A percentile compares a stretch with the other conserved stretches of the same genome.
These are phyloP conservation scores for Drosophila eugracilis DNA, from an alignment of 1,140 invertebrate species.

Conservation along the genomic window DNA sequence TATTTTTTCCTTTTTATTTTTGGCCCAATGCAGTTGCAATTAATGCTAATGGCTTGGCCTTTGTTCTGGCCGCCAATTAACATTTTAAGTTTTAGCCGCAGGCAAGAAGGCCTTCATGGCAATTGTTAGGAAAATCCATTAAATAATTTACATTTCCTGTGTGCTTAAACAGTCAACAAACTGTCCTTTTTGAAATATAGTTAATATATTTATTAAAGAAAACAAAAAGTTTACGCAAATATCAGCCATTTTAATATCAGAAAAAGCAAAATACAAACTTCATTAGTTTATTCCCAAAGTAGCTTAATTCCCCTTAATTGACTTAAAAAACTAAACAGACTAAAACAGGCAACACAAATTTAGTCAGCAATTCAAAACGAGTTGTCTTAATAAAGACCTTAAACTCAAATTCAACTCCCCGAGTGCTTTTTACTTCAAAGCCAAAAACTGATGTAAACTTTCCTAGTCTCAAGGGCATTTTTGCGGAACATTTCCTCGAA, in stretches of 20 bases:
- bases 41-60: constrained; percentile 10
- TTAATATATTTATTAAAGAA: neutral
- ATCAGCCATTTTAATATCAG: neutral
- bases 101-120: neutral
- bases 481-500: constrained; percentile 2
- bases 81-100: neutral
- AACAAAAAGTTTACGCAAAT: neutral
- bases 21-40: constrained; percentile 3
- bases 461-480: constrained; percentile 1
- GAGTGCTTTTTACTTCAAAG: constrained; percentile 25
- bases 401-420: neutral
- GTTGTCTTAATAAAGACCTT: neutral
- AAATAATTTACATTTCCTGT: constrained; percentile 14
- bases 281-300: neutral
- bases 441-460: constrained; percentile 8
- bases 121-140: constrained; percentile 38
- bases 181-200: no score
- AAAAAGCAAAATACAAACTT: neutral
- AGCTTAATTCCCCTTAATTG: constrained; percentile 3
- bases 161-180: no score
- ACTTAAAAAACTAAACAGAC: constrained; percentile 1
- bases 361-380: neutral
- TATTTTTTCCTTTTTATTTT: neutral
- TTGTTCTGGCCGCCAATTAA: constrained; percentile 19
- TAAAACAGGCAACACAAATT: neutral